A percentile compares a stretch with the other conserved stretches of the same genome.
Evolutionary conservation across 2,113 vertebrate genomes (phyloP).

Genomic region (Platycercus adscitus): DNA sequence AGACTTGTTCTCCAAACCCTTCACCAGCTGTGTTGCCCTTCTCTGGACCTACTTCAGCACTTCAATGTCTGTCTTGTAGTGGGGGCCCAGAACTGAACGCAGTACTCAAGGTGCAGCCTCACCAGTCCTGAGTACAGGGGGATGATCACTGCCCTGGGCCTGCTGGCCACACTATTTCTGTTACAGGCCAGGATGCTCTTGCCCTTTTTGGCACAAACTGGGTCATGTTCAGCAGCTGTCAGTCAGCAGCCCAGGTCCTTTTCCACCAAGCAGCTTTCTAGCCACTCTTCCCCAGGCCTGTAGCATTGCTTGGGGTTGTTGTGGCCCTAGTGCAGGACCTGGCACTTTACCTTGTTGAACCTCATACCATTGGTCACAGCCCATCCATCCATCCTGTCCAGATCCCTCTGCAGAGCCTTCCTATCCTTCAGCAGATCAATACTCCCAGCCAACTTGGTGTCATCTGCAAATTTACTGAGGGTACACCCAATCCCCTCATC

Average conservation of each 20-base stretch:
- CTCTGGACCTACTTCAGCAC: background rate
- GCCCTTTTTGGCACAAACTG: background rate
- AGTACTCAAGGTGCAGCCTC: background rate
- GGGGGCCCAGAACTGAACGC: background rate
- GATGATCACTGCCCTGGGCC: background rate
- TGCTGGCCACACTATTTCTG: background rate
- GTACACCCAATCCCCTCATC: background rate
- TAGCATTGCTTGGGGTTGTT: background rate
- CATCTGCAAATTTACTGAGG: background rate
- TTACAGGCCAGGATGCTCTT: background rate
- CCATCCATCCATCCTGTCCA: background rate
- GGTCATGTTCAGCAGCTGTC: background rate
- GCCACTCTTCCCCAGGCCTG: background rate
- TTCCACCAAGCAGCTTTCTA: background rate
- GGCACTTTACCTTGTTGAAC: background rate
- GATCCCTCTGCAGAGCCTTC: background rate
- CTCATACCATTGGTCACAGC: background rate
- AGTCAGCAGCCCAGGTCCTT: background rate
- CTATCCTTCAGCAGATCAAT: background rate
- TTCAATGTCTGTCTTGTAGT: background rate
- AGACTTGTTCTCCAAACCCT: background rate
- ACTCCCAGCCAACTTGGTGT: background rate
- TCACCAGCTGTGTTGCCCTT: background rate
- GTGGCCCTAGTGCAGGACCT: background rate
- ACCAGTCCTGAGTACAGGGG: background rate